Conservation (phyloP, 2,797 vertebrate genomes). For the Sebastes itinus region DNA sequence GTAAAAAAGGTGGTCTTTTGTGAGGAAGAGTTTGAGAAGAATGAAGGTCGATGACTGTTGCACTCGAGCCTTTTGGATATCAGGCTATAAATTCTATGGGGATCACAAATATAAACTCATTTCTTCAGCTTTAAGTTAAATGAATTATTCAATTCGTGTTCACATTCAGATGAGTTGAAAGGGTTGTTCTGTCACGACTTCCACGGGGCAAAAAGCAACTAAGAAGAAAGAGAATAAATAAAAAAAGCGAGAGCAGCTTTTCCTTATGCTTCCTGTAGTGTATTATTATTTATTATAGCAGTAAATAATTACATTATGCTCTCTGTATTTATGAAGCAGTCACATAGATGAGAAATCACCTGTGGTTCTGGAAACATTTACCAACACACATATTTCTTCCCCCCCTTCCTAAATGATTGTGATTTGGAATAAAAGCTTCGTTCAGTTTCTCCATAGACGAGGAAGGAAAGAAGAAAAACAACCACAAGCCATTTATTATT, state of each 20-base stretch:
- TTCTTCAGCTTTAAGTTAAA: not conserved
- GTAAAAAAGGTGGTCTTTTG: slow-evolving; percentile 26
- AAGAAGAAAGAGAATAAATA: slow-evolving; percentile 2
- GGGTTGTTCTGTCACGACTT: not conserved
- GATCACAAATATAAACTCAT: not conserved
- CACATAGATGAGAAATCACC: slow-evolving; percentile 1
- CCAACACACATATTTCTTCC: not conserved
- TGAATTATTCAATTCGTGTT: slow-evolving; percentile 17
- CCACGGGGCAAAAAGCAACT: not conserved
- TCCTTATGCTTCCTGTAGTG: not conserved
- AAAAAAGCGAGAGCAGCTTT: not conserved
- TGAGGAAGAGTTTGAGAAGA: slow-evolving; percentile 4
- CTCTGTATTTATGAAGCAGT: slow-evolving; percentile 4
- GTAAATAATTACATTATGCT: slow-evolving; percentile 8
- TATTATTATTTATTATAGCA: not conserved
- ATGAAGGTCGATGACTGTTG: not conserved
- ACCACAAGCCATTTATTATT: slow-evolving; percentile 5
- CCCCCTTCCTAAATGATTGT: not conserved
- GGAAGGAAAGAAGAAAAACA: slow-evolving; percentile 4
- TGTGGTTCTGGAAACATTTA: not conserved
- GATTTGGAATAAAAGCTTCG: slow-evolving; percentile 10
- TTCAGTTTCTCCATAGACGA: not conserved
- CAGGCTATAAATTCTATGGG: not conserved
- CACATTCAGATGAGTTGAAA: slow-evolving; percentile 9
- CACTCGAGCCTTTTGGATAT: not conserved